Conservation (phyloP, 2,113 vertebrate genomes). For the Apistogramma diplotaenia region DNA sequence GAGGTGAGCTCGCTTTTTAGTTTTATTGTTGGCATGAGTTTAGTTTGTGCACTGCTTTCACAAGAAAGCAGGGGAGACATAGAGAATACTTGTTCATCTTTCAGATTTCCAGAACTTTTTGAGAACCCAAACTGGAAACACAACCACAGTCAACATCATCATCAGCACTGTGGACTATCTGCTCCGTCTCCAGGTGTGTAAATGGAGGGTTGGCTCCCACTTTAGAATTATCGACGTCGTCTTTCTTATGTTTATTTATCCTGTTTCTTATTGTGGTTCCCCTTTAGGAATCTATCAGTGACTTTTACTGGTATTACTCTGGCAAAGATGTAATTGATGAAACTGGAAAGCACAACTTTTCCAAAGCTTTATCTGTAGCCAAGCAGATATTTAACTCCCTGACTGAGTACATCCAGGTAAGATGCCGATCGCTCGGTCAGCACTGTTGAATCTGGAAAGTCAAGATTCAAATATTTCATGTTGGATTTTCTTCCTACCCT, state of each 20-base stretch:
- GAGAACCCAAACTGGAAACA: constrained; percentile 96
- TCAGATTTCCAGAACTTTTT: constrained; percentile 98
- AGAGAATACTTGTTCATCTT: background rate
- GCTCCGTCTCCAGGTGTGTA: constrained; percentile 89
- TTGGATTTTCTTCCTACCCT: background rate
- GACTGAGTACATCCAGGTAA: constrained; percentile 90
- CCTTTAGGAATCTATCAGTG: constrained; percentile 94
- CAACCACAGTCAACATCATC: constrained; percentile 96
- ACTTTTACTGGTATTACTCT: constrained; percentile 99
- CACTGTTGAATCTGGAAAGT: background rate
- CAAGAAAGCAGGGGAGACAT: background rate
- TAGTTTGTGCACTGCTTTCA: background rate
- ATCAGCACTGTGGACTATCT: constrained; percentile 98
- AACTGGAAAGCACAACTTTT: constrained; percentile 93
- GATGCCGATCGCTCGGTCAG: background rate
- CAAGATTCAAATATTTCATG: background rate
- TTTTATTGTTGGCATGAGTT: background rate
- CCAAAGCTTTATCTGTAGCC: constrained; percentile 91
- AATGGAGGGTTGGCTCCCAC: background rate
- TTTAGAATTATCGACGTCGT: background rate
- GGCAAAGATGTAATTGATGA: constrained; percentile 97
- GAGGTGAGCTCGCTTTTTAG: constrained; percentile 79
- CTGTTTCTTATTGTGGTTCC: background rate
- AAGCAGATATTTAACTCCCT: constrained; percentile 99
- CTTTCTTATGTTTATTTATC: background rate